Evolutionary conservation across 2,113 vertebrate genomes (phyloP).

Genomic region (Pomatorhinus ruficollis): DNA sequence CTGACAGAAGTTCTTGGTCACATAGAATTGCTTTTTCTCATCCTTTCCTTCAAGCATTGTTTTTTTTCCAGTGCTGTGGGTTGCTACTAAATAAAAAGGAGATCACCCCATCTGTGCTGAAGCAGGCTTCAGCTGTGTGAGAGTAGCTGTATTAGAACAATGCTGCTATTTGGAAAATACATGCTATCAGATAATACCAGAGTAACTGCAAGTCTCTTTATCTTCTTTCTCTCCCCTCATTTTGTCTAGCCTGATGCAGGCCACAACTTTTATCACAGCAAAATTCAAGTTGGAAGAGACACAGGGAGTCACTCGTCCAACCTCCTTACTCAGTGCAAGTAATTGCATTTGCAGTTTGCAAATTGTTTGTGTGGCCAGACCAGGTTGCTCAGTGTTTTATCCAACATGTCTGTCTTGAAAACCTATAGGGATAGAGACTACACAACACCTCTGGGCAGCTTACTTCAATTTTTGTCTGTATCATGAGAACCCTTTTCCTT

Average conservation of each 20-base stretch:
- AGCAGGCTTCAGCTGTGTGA: not conserved
- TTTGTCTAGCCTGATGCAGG: not conserved
- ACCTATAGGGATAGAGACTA: not conserved
- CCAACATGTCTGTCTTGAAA: rapidly evolving
- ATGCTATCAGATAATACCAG: not conserved
- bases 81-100: not conserved
- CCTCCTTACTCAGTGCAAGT: not conserved
- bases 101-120: not conserved
- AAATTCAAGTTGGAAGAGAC: not conserved
- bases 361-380: not conserved
- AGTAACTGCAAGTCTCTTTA: not conserved
- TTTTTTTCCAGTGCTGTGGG: not conserved
- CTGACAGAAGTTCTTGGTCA: not conserved
- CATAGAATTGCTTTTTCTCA: rapidly evolving
- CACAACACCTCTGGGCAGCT: not conserved
- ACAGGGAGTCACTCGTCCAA: not conserved
- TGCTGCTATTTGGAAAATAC: not conserved
- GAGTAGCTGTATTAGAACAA: not conserved
- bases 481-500: not conserved
- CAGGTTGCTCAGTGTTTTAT: not conserved
- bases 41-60: not conserved
- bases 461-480: not conserved
- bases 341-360: not conserved
- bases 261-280: not conserved
- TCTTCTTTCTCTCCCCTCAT: not conserved